Evolutionary conservation across 2,888 invertebrate species (phyloP).

Genomic region (Morinoia aosen): DNA sequence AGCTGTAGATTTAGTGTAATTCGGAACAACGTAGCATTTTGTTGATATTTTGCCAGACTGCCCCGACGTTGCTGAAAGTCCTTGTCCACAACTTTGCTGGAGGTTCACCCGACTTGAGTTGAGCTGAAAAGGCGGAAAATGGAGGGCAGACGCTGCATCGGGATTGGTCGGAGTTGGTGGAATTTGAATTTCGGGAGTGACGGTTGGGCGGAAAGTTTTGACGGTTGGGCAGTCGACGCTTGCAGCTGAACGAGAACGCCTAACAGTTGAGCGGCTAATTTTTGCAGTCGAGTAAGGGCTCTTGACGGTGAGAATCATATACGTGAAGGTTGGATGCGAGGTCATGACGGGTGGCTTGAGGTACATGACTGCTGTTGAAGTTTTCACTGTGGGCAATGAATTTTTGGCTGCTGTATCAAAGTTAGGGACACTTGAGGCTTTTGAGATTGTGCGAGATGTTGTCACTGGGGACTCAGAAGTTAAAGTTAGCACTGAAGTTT

Average conservation of each 20-base stretch:
- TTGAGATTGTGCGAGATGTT: neutral
- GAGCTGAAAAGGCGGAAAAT: neutral
- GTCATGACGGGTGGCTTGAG: neutral
- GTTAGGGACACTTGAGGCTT: neutral
- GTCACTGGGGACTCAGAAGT: neutral
- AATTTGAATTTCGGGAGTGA: slow-evolving; percentile 10
- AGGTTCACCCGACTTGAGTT: neutral
- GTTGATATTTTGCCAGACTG: neutral
- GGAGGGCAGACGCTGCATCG: neutral
- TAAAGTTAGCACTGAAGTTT: neutral
- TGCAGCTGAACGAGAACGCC: neutral
- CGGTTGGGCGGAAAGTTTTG: slow-evolving; percentile 10
- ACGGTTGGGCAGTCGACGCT: neutral
- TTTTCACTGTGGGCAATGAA: neutral
- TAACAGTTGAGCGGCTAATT: neutral
- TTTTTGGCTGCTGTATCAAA: neutral
- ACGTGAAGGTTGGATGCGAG: neutral
- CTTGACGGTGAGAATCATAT: neutral
- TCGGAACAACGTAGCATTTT: neutral
- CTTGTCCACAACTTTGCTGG: neutral
- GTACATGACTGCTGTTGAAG: neutral
- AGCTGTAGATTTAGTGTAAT: neutral
- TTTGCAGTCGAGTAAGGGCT: neutral
- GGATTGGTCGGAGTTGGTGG: neutral
- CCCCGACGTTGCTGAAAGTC: neutral